These are phyloP conservation scores for Ranitomeya variabilis DNA, from an alignment of 2,113 vertebrate genomes.

Conservation along the genomic window DNA sequence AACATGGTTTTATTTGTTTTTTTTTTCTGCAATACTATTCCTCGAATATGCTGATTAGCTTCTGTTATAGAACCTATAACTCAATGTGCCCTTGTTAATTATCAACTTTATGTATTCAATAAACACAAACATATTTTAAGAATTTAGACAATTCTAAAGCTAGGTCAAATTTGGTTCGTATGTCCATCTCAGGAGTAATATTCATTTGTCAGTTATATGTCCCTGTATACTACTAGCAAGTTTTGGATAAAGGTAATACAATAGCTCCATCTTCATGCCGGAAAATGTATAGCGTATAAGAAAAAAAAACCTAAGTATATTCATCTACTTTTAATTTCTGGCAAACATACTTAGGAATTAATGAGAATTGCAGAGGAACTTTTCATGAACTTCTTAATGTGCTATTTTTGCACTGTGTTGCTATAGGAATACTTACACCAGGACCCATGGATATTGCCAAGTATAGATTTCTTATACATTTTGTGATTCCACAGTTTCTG, in stretches of 20 bases:
- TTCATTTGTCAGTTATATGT: not conserved
- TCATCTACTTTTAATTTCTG: not conserved
- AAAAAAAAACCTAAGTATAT: not conserved
- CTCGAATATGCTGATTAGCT: not conserved
- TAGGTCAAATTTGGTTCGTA: not conserved
- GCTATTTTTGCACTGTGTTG: not conserved
- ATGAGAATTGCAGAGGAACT: not conserved
- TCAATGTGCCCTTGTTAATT: not conserved
- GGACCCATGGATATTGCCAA: not conserved
- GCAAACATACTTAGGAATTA: not conserved
- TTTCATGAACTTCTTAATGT: constrained; percentile 20
- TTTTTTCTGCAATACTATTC: not conserved
- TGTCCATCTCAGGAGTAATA: not conserved
- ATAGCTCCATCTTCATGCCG: not conserved
- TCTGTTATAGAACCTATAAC: not conserved
- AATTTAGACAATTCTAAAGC: not conserved
- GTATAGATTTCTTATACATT: not conserved
- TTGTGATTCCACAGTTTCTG: constrained; percentile 7
- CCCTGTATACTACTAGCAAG: not conserved
- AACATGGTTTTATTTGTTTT: not conserved
- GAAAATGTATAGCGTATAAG: not conserved
- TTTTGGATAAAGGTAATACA: not conserved
- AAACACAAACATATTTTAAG: not conserved
- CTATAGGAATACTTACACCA: not conserved
- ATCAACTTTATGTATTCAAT: not conserved